These are phyloP conservation scores for Agonum fuliginosum DNA, from an alignment of 2,888 invertebrate genomes.

Conservation along the genomic window DNA sequence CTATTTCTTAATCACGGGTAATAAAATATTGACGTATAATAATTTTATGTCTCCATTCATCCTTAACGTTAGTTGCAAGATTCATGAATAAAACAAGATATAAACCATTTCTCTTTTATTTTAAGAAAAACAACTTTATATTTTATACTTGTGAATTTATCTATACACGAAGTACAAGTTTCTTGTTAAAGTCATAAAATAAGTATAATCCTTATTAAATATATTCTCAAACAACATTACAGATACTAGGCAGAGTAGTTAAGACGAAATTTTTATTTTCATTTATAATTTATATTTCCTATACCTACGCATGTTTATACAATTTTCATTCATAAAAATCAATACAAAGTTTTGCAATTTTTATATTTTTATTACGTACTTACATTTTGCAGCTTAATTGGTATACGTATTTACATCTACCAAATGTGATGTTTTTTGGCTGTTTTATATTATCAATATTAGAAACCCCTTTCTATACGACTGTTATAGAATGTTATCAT, in stretches of 20 bases:
- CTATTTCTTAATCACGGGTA: constrained; percentile 38
- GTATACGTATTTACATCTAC: too few species aligned
- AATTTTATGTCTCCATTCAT: constrained; percentile 35
- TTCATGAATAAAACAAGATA: constrained; percentile 38
- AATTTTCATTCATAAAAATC: too few species aligned
- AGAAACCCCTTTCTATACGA: too few species aligned
- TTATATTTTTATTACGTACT: too few species aligned
- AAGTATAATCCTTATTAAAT: background rate
- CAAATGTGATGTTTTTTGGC: too few species aligned
- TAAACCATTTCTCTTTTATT: constrained; percentile 7
- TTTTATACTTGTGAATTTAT: background rate
- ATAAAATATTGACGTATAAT: constrained; percentile 18
- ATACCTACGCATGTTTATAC: too few species aligned
- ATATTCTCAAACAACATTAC: background rate
- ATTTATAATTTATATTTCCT: background rate
- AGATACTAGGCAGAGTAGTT: background rate
- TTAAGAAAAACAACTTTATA: constrained; percentile 4
- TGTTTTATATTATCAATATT: too few species aligned
- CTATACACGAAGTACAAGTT: background rate
- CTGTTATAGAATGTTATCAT: too few species aligned
- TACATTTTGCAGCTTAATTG: too few species aligned
- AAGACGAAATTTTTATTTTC: background rate
- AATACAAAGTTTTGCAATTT: too few species aligned
- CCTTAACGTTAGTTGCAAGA: background rate
- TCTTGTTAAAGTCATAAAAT: background rate